Percentiles rank a stretch among this genome's conserved stretches.
Conservation (phyloP, 2,113 vertebrate species). For the Sapajus apella region DNA sequence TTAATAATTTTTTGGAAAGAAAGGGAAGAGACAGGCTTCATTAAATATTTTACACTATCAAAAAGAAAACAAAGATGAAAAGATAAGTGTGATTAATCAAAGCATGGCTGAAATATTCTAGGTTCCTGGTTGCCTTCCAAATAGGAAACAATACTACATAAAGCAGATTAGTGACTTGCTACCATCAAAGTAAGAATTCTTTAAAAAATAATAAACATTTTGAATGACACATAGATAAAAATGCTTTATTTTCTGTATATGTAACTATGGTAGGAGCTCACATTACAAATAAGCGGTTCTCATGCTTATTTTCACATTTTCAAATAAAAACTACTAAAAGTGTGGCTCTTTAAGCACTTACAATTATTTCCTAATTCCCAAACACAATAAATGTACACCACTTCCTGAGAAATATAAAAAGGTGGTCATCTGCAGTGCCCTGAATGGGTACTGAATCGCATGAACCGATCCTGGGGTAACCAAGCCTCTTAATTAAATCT, state of each 20-base stretch:
- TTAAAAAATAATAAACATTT: neutral
- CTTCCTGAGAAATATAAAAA: neutral
- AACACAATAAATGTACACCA: neutral
- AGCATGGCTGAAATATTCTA: neutral
- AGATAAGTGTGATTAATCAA: neutral
- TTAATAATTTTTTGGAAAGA: neutral
- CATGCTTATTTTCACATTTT: neutral
- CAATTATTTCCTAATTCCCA: neutral
- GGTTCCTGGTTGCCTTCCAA: neutral
- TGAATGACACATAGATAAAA: neutral
- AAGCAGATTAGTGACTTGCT: neutral
- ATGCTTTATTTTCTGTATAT: neutral
- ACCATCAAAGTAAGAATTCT: neutral
- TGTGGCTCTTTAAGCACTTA: neutral
- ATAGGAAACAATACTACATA: neutral
- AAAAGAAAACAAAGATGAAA: conserved; percentile 31
- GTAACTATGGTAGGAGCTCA: neutral
- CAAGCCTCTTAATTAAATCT: neutral
- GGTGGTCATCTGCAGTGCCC: neutral
- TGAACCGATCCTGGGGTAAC: neutral
- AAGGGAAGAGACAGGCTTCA: neutral
- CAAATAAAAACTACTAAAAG: neutral
- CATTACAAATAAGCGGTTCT: neutral
- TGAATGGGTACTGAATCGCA: neutral
- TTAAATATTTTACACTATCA: neutral